Base-by-base conservation (phyloP, 2,113 vertebrate genomes). In the Lucifuga dentata region DNA sequence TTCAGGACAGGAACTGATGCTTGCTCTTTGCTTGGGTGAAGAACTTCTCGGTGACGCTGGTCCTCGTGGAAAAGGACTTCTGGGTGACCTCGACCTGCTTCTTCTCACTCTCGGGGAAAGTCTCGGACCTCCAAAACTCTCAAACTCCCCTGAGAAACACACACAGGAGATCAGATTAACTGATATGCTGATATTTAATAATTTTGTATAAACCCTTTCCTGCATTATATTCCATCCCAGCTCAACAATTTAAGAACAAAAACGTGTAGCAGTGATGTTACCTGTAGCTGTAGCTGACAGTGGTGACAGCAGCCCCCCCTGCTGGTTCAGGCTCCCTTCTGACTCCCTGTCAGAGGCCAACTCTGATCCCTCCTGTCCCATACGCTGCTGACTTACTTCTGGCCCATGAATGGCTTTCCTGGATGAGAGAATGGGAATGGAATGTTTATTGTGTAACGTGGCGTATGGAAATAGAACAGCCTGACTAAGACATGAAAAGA, bases 1-100 rank as follows among this genome's bases (percentile, higher is more conserved):
- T 11, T 93, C 92, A 33, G 92, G 89, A 43, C 82, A 89, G 59
- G 91, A 93, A 32, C 75, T 91, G 44, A 87, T 26, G 32, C 91
- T 93, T 2, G 50, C 38, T 11, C 58, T 78, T 1, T 73, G 68
- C 8, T 61, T 75, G 26, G 81, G 81, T 5, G 86, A 91, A 1
- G 61, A 35, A 60, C 84, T 86, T 46, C 80, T 68, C 23, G 55
- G 67, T 2, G 29, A n/a, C 13, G 13, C 13, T 58, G 62, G 46
- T 2, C 2, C 2, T 10, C 56, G 9, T 1, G 75, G 73, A 8
- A 82, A 89, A 0, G 57, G 66, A 55, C 78, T 86, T 48, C 84
- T 76, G 46, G 56, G 63, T 2, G 73, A 71, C 0, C 43, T 20
- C 2, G 70, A 63, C 3, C 26, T 46, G 44, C 68, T 76, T 10